These are phyloP conservation scores for Dexiosoma caninum DNA, from an alignment of 2,888 invertebrate species.

Conservation along the genomic window DNA sequence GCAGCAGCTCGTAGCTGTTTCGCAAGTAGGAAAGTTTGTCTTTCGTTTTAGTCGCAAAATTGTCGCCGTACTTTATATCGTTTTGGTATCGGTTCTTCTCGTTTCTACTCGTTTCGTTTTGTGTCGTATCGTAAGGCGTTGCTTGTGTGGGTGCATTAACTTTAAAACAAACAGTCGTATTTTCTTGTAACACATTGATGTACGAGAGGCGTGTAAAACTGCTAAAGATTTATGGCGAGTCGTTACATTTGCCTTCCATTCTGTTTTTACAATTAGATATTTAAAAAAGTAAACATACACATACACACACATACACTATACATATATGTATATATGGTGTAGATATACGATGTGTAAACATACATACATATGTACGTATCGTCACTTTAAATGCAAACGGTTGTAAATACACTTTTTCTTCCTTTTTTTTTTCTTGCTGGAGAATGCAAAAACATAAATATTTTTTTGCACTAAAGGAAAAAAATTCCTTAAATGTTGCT, in stretches of 20 bases:
- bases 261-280: background rate
- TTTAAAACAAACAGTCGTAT: constrained; percentile 28
- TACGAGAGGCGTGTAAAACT: constrained; percentile 43
- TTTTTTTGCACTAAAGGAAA: too few species aligned
- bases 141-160: constrained; percentile 28
- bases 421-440: too few species aligned
- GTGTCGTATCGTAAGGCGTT: background rate
- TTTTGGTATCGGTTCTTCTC: background rate
- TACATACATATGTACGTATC: too few species aligned
- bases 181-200: constrained; percentile 14
- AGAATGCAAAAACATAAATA: too few species aligned
- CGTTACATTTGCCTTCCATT: constrained; percentile 42
- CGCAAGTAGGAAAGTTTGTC: background rate
- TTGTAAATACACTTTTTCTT: too few species aligned
- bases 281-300: background rate
- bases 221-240: constrained; percentile 45
- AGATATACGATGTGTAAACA: too few species aligned
- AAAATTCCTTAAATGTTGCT: too few species aligned
- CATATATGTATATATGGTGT: too few species aligned
- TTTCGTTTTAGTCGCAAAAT: constrained; percentile 10
- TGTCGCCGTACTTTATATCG: constrained; percentile 38
- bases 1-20: background rate
- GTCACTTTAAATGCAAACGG: too few species aligned
- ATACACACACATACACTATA: too few species aligned
- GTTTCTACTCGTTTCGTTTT: too few species aligned